These are phyloP conservation scores for Atlantisia rogersi DNA, from an alignment of 2,113 vertebrate genomes.

Conservation along the genomic window DNA sequence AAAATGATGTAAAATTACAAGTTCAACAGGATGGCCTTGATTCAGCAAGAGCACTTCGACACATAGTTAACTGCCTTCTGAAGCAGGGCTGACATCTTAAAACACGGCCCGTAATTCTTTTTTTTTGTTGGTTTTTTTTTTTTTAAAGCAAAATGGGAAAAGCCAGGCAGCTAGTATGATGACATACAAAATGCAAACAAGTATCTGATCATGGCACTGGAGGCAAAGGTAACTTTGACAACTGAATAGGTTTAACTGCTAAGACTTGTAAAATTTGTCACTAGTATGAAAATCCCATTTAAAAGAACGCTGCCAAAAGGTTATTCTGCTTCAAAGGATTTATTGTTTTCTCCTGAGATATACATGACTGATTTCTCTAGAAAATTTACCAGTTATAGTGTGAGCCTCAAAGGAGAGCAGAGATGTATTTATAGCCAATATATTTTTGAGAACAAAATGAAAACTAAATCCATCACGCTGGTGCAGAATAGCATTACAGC, in stretches of 20 bases:
- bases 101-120: background rate
- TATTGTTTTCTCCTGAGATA: slow-evolving; percentile 65
- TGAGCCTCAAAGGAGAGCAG: slow-evolving; percentile 65
- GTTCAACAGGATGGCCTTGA: slow-evolving; percentile 55
- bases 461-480: slow-evolving; percentile 64
- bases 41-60: slow-evolving; percentile 36
- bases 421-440: slow-evolving; percentile 69
- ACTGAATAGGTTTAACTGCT: background rate
- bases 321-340: slow-evolving; percentile 72
- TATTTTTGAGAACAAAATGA: slow-evolving; percentile 73
- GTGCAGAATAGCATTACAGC: slow-evolving; percentile 44
- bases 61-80: background rate
- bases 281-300: slow-evolving; percentile 37
- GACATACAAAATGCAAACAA: background rate
- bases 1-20: slow-evolving; percentile 5
- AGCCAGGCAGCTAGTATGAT: background rate
- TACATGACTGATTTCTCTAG: slow-evolving; percentile 57
- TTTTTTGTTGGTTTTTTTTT: no score
- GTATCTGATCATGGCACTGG: background rate
- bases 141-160: background rate
- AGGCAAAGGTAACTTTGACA: background rate
- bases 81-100: background rate
- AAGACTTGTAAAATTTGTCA: background rate
- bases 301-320: slow-evolving; percentile 58
- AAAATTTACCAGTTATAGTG: slow-evolving; percentile 62